Base-by-base conservation (phyloP, 2,113 vertebrate genomes). In the Mesembrinibis cayennensis region DNA sequence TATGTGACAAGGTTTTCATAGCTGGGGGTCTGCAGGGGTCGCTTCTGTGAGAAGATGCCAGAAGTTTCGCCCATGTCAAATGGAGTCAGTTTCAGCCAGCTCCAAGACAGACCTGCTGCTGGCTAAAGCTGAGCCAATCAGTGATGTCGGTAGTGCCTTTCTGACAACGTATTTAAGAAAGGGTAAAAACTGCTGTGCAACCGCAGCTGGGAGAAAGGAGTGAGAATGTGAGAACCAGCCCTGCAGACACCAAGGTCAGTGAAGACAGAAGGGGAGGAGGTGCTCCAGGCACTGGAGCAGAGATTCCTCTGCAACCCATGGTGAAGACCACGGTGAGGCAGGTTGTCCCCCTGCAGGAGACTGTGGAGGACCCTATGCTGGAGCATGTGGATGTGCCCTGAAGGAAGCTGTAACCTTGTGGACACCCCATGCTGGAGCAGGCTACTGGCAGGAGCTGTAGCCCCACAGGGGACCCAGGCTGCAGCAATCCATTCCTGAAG, bases 391-490 rank as follows among this genome's bases (percentile, higher is more conserved):
- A 34, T 36, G 12, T 47, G 26, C 12, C 12, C 7, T 27, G 49
- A 77, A 36, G 21, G 55, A 76, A 56, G 10, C 2, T 74, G 40
- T 27, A 45, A 18, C 16, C 21, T 15, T 16, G 10, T 25, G 12
- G 25, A 53, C 2, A 61, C 0, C 2, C 14, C 30, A 23, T 2
- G 2, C 16, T 67, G n/a, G 5, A 47, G 22, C 17, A 76, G 21
- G 17, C 7, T 69, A 5, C 12, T 62, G 55, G n/a, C 4, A 74
- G 12, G 30, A 40, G 8, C 26, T 49, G 11, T 47, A 25, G 16
- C 4, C 26, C 16, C 0, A 0, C 0, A 0, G 13, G 11, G 4
- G 0, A 47, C 23, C 29, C 11, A 26, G 8, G 20, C 47, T 59
- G 34, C 34, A 73, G 23, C 5, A 59, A 13, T 32, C 30, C 2